Evolutionary conservation across 2,113 vertebrate species (phyloP).

Genomic region (Probosciger aterrimus): DNA sequence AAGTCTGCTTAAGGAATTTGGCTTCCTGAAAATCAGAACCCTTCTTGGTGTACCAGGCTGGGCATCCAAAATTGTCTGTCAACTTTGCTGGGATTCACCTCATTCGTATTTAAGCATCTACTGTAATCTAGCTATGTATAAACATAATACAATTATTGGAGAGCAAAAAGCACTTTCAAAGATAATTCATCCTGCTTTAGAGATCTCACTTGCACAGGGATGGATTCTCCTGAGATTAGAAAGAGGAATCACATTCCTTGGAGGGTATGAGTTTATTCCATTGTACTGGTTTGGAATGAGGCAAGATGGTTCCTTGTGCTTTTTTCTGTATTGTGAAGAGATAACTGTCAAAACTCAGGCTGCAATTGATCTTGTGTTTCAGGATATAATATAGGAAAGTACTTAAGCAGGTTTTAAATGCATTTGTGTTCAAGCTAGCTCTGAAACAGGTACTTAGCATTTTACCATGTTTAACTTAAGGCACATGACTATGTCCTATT

Average conservation of each 20-base stretch:
- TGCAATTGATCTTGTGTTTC: not conserved
- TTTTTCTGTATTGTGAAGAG: not conserved
- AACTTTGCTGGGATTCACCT: not conserved
- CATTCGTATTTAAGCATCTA: not conserved
- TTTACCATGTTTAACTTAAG: not conserved
- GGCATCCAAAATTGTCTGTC: not conserved
- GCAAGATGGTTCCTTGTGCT: not conserved
- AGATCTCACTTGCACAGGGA: not conserved
- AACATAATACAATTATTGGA: not conserved
- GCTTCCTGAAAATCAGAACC: not conserved
- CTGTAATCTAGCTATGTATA: not conserved
- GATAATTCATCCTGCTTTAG: not conserved
- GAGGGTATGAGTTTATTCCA: not conserved
- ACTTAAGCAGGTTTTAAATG: not conserved
- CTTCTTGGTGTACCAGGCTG: not conserved
- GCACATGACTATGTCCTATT: not conserved
- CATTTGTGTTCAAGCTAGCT: not conserved
- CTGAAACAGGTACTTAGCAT: not conserved
- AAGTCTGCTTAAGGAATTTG: not conserved
- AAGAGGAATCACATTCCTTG: not conserved
- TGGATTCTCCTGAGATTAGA: not conserved
- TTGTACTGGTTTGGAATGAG: not conserved
- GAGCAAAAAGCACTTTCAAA: not conserved
- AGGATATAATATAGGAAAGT: not conserved
- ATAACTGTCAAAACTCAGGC: not conserved